Conservation (phyloP, 2,888 invertebrate genomes). For the Cataglyphis rosenhaueri region DNA sequence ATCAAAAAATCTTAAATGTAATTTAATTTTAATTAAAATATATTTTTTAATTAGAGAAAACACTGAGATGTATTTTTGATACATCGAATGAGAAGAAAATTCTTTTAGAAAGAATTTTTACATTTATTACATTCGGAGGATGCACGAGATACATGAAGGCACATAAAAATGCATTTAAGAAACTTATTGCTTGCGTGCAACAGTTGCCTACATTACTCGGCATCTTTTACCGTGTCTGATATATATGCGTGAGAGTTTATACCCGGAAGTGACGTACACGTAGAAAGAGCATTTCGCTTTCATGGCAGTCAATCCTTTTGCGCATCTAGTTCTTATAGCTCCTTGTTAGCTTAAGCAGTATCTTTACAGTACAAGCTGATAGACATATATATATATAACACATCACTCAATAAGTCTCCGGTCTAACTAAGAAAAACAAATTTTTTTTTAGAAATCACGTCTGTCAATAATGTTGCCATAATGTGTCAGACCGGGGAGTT, state of each 20-base stretch:
- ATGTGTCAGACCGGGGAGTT: too few relatives aligned
- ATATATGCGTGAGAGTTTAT: neutral
- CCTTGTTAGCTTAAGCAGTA: neutral
- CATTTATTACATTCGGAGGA: neutral
- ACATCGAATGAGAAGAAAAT: neutral
- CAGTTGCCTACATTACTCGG: conserved; percentile 23
- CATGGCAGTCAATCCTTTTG: neutral
- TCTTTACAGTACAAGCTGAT: neutral
- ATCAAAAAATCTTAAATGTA: neutral
- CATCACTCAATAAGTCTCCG: too few relatives aligned
- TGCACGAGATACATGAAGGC: neutral
- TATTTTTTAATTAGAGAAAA: neutral
- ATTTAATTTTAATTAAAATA: neutral
- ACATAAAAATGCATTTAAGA: neutral
- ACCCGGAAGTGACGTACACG: conserved; percentile 11
- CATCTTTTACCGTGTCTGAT: neutral
- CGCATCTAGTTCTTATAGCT: neutral
- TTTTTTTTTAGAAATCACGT: too few relatives aligned
- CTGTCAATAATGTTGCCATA: too few relatives aligned
- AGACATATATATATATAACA: neutral
- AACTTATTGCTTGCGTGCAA: neutral
- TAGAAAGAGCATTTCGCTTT: neutral
- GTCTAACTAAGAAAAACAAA: too few relatives aligned
- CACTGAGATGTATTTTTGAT: neutral
- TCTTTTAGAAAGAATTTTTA: neutral